These are phyloP conservation scores for Pardosa pseudoannulata DNA, from an alignment of 2,888 invertebrate genomes.

Conservation along the genomic window DNA sequence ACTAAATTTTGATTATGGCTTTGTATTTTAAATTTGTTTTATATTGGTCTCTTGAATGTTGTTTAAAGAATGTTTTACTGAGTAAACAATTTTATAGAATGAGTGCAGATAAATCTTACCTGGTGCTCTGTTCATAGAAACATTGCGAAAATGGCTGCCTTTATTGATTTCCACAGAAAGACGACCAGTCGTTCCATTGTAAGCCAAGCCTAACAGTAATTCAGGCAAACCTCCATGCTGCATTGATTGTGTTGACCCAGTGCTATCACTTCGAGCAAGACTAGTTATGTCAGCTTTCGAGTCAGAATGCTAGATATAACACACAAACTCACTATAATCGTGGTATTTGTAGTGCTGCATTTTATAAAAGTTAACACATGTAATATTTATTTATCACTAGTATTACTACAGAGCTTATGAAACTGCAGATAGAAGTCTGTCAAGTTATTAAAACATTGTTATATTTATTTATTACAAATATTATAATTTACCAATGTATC, in stretches of 20 bases:
- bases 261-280: slow-evolving; percentile 93
- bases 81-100: too few relatives aligned
- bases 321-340: too few relatives aligned
- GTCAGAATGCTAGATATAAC: slow-evolving; percentile 78
- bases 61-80: too few relatives aligned
- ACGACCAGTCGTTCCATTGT: slow-evolving; percentile 94
- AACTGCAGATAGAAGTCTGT: background rate
- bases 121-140: slow-evolving; percentile 79
- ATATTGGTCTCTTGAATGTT: too few relatives aligned
- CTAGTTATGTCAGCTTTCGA: slow-evolving; percentile 83
- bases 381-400: too few relatives aligned
- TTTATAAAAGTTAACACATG: too few relatives aligned
- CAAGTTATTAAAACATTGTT: background rate
- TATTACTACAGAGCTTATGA: too few relatives aligned
- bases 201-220: slow-evolving; percentile 90
- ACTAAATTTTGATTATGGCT: too few relatives aligned
- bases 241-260: slow-evolving; percentile 93
- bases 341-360: too few relatives aligned
- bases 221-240: slow-evolving; percentile 91
- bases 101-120: slow-evolving; percentile 76
- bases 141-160: slow-evolving; percentile 84
- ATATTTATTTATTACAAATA: too few relatives aligned
- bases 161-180: slow-evolving; percentile 93
- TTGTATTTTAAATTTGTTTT: too few relatives aligned
- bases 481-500: too few relatives aligned